A percentile compares a stretch with the other conserved stretches of the same genome.
These are phyloP conservation scores for Calliopum simillimum DNA, from an alignment of 2,888 invertebrate genomes.

Conservation along the genomic window DNA sequence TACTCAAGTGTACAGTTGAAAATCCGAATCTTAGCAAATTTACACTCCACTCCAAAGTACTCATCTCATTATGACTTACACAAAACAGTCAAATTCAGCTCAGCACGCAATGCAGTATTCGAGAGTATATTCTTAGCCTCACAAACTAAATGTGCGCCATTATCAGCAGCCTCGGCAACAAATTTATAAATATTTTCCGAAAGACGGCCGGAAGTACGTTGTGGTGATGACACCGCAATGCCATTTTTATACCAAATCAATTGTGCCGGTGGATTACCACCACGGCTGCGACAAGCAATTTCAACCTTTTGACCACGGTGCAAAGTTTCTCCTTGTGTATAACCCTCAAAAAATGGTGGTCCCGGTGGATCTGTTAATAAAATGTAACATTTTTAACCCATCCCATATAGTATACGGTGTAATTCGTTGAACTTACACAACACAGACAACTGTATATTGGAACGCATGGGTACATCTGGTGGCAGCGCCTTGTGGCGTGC, in stretches of 20 bases:
- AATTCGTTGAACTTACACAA: slow-evolving; percentile 56
- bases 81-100: slow-evolving; percentile 59
- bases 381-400: not conserved
- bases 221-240: slow-evolving; percentile 57
- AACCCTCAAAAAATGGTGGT: slow-evolving; percentile 64
- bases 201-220: slow-evolving; percentile 62
- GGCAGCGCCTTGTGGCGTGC: slow-evolving; percentile 63
- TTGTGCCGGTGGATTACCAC: slow-evolving; percentile 63
- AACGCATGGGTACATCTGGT: slow-evolving; percentile 64
- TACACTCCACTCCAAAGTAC: no score
- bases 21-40: no score
- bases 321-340: slow-evolving; percentile 58
- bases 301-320: slow-evolving; percentile 62
- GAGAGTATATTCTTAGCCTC: slow-evolving; percentile 63
- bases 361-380: slow-evolving; percentile 59
- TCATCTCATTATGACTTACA: slow-evolving; percentile 55
- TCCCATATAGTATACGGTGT: not conserved
- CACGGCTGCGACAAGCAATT: slow-evolving; percentile 64
- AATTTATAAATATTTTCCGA: slow-evolving; percentile 64
- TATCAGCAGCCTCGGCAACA: slow-evolving; percentile 56
- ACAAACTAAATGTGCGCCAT: slow-evolving; percentile 60
- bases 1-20: no score
- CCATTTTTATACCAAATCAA: slow-evolving; percentile 64
- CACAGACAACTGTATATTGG: slow-evolving; percentile 62
- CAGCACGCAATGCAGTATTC: slow-evolving; percentile 56